Evolutionary conservation across 2,888 invertebrate species (phyloP), one percentile per base, ranked within the genome.

Genomic region (Lasioglossum pauxillum): DNA sequence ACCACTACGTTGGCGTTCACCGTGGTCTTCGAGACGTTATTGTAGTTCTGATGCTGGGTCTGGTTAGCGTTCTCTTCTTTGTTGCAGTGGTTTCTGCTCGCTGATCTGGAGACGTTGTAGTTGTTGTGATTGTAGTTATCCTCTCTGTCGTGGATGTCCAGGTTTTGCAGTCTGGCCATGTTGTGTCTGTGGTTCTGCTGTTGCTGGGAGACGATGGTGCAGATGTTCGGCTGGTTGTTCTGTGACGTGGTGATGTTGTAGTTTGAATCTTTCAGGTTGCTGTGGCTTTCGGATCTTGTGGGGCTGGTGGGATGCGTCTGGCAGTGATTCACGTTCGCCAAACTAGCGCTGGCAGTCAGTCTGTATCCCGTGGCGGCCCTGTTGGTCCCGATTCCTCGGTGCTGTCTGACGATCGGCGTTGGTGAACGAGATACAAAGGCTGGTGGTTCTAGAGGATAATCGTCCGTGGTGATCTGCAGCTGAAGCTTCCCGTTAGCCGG

Each of bases 291-390:
- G 1, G 95, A 95, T 5, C 95, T 91, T 0, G 94, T 94, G 0
- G 95, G 95, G 72, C 95, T 95, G 46, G 93, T 93, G 1, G 94
- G 93, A 73, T 95, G 93, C 8, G 92, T 89, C 74, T 95, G 94
- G 90, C 95, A 94, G 89, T 95, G 94, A 90, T 95, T 95, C 5
- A 95, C 95, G 79, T 95, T 95, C 8, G 95, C 95, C 67, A 95
- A 78, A 83, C 95, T 95, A 2, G 95, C 94, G 27, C 95, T 95
- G 31, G 95, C 92, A 0, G 95, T 95, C 10, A 95, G 83, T 81
- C 94, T 90, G 88, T 93, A 95, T 23, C 88, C 93, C 14, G 83
- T 89, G 35, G 87, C 93, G 7, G 89, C 89, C 82, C 89, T 91
- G 78, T 81, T 91, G 19, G 82, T 88, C 23, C 90, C 89, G 53